Percentiles rank a stretch among this genome's conserved stretches.
Evolutionary conservation across 2,888 invertebrate genomes (phyloP).

Genomic region (Eupeodes latifasciatus): DNA sequence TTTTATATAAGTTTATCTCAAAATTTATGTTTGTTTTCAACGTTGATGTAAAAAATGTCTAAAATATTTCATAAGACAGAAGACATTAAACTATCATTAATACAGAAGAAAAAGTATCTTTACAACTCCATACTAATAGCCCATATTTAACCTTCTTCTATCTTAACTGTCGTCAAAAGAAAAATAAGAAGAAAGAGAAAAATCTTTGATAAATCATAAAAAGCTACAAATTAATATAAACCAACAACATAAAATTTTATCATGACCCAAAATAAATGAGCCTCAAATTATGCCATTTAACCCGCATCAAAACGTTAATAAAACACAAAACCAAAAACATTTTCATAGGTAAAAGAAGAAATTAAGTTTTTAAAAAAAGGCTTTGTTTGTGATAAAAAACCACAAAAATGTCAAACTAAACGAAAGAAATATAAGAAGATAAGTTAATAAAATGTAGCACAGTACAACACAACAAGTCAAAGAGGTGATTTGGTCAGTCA

Average conservation of each 20-base stretch:
- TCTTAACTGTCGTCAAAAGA: not conserved
- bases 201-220: constrained; percentile 49
- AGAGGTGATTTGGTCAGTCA: not conserved
- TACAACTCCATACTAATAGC: not conserved
- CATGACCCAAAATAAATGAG: constrained; percentile 31
- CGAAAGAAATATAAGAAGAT: not conserved
- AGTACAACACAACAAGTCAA: not conserved
- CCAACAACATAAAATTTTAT: constrained; percentile 36
- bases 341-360: constrained; percentile 28
- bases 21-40: too few relatives aligned
- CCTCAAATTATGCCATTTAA: constrained; percentile 51
- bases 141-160: not conserved
- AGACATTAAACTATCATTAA: constrained; percentile 20
- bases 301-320: constrained; percentile 12
- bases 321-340: constrained; percentile 1
- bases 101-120: not conserved
- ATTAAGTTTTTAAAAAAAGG: not conserved
- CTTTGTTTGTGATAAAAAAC: constrained; percentile 22
- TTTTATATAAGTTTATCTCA: too few relatives aligned
- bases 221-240: constrained; percentile 35
- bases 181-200: not conserved
- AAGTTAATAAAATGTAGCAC: constrained; percentile 34
- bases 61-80: not conserved
- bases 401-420: constrained; percentile 49
- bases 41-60: not conserved